Conservation (phyloP, 2,888 invertebrate genomes). For the Yponomeuta sedellus region DNA sequence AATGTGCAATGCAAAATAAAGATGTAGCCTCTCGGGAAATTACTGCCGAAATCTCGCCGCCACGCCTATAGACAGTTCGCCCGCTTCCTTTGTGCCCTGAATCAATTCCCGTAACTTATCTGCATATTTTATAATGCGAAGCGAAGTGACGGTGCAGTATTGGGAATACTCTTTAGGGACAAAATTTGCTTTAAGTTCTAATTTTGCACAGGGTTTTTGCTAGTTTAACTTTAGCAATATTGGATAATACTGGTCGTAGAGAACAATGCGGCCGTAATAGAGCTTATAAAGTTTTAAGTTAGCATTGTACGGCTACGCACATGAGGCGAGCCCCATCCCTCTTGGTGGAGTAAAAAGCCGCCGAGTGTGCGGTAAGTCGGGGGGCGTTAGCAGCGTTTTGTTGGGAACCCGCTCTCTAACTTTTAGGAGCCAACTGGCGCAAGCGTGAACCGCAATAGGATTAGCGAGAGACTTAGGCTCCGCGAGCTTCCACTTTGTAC, state of each 20-base stretch:
- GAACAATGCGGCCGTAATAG: not conserved
- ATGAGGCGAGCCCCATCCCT: constrained; percentile 6
- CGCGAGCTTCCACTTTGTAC: constrained; percentile 27
- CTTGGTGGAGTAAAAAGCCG: constrained; percentile 10
- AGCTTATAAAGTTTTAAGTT: constrained; percentile 12
- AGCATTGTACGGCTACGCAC: constrained; percentile 1
- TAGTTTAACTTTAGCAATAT: constrained; percentile 3
- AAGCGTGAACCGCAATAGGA: constrained; percentile 62
- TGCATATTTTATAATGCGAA: constrained; percentile 73
- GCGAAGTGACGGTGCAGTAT: constrained; percentile 56
- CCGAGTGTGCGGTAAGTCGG: constrained; percentile 32
- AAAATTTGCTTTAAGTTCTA: not conserved
- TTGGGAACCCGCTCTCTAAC: constrained; percentile 42
- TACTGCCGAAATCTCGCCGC: constrained; percentile 67
- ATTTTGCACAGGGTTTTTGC: not conserved
- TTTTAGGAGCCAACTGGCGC: constrained; percentile 52
- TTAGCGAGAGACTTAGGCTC: constrained; percentile 58
- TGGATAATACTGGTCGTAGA: not conserved
- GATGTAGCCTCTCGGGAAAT: constrained; percentile 69
- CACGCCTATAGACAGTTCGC: constrained; percentile 57
- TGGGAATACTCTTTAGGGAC: constrained; percentile 25
- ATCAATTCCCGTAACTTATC: constrained; percentile 75
- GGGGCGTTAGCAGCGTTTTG: constrained; percentile 44
- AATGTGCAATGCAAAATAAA: constrained; percentile 49
- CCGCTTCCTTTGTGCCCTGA: constrained; percentile 67